A percentile compares a stretch with the other conserved stretches of the same genome.
Conservation (phyloP, 2,113 vertebrate species). For the Phasianus colchicus region DNA sequence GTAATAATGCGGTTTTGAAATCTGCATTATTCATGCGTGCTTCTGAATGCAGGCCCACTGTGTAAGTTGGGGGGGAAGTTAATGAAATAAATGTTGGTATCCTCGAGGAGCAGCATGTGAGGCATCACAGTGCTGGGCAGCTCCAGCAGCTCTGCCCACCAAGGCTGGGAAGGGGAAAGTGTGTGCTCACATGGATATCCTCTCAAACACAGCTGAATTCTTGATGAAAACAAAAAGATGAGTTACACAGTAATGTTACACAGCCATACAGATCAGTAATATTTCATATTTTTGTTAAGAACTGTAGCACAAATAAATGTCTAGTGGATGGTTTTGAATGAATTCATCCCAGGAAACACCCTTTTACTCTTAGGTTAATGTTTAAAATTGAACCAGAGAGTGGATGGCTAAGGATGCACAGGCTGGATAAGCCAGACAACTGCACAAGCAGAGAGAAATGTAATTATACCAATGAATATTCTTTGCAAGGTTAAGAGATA, state of each 20-base stretch:
- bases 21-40: slow-evolving; percentile 71
- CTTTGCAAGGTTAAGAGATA: slow-evolving; percentile 8
- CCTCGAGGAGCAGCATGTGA: slow-evolving; percentile 57
- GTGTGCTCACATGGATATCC: not conserved
- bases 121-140: slow-evolving; percentile 24
- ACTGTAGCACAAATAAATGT: not conserved
- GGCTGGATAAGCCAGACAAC: slow-evolving; percentile 11
- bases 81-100: slow-evolving; percentile 73
- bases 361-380: slow-evolving; percentile 8
- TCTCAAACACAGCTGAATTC: not conserved
- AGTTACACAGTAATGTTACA: not conserved
- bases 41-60: slow-evolving; percentile 63
- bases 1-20: slow-evolving; percentile 73
- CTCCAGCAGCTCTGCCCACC: slow-evolving; percentile 25
- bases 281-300: not conserved
- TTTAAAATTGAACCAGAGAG: slow-evolving; percentile 43
- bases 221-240: not conserved
- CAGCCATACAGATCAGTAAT: not conserved
- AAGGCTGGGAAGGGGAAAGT: not conserved
- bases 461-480: slow-evolving; percentile 25
- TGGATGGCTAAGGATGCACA: slow-evolving; percentile 32
- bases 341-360: not conserved
- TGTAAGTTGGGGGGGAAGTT: slow-evolving; percentile 63
- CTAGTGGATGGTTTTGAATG: not conserved
- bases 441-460: not conserved